These are phyloP conservation scores for Matsumyia berberina DNA, from an alignment of 2,888 invertebrate genomes.

Conservation along the genomic window DNA sequence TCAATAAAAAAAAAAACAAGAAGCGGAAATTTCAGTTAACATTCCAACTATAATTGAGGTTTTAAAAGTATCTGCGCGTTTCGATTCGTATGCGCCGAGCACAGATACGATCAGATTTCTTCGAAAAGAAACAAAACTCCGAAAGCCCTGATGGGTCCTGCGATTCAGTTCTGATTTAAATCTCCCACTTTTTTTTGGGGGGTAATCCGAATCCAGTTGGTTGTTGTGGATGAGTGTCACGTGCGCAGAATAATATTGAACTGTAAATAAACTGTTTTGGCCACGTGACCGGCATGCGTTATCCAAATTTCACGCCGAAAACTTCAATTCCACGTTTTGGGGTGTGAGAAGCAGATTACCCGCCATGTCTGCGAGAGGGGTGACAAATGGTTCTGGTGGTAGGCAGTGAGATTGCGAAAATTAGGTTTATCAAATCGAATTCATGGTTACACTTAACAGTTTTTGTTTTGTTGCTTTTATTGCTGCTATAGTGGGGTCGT, in stretches of 20 bases:
- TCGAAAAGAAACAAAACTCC: constrained; percentile 13
- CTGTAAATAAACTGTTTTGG: constrained; percentile 79
- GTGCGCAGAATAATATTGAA: constrained; percentile 78
- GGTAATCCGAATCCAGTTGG: constrained; percentile 52
- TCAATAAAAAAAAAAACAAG: constrained; percentile 23
- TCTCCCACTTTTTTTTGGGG: constrained; percentile 34
- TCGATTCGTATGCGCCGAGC: constrained; percentile 22
- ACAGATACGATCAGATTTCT: constrained; percentile 56
- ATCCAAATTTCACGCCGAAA: constrained; percentile 71
- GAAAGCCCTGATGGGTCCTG: constrained; percentile 14
- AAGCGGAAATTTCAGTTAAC: constrained; percentile 21
- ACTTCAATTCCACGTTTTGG: constrained; percentile 59
- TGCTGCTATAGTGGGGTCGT: constrained; percentile 1
- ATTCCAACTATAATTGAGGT: constrained; percentile 29
- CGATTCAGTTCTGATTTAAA: constrained; percentile 45
- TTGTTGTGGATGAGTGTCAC: constrained; percentile 76
- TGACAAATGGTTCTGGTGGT: constrained; percentile 69
- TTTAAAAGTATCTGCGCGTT: constrained; percentile 18
- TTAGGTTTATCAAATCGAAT: constrained; percentile 75
- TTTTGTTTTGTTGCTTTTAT: constrained; percentile 48
- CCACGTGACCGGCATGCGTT: constrained; percentile 78
- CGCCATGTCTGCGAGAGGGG: constrained; percentile 40
- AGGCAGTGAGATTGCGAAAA: constrained; percentile 67
- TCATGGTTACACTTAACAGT: constrained; percentile 70
- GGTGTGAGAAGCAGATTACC: constrained; percentile 58